Evolutionary conservation across 2,888 invertebrate genomes (phyloP).

Genomic region (Thysanoteuthis rhombus): DNA sequence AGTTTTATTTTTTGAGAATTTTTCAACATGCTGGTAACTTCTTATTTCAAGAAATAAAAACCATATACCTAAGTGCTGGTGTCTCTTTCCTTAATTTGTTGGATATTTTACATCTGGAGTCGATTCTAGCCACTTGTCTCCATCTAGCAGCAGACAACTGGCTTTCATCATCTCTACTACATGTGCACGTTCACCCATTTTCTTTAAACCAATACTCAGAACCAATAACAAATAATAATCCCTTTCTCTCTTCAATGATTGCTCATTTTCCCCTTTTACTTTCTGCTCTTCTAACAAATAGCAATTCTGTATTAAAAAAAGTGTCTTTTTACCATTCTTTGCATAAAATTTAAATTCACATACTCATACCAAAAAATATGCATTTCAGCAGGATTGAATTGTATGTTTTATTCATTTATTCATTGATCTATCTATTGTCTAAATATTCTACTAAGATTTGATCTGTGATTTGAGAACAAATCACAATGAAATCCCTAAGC

Average conservation of each 20-base stretch:
- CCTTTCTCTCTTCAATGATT: background rate
- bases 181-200: background rate
- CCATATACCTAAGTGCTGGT: background rate
- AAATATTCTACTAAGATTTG: no score
- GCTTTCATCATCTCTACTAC: background rate
- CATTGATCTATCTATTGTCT: no score
- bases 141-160: background rate
- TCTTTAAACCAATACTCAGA: background rate
- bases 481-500: no score
- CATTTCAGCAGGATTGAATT: no score
- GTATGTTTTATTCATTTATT: no score
- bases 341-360: no score
- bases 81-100: slow-evolving; percentile 12
- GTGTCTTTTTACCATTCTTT: no score
- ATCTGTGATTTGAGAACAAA: no score
- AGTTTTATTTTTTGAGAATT: background rate
- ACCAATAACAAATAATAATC: background rate
- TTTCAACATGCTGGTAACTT: background rate
- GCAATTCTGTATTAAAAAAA: no score
- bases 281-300: background rate
- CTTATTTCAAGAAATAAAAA: slow-evolving; percentile 12
- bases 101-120: background rate
- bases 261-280: background rate
- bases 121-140: background rate
- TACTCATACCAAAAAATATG: no score